These are phyloP conservation scores for Drosophila seclusa DNA, from an alignment of 2,888 invertebrate species.

Conservation along the genomic window DNA sequence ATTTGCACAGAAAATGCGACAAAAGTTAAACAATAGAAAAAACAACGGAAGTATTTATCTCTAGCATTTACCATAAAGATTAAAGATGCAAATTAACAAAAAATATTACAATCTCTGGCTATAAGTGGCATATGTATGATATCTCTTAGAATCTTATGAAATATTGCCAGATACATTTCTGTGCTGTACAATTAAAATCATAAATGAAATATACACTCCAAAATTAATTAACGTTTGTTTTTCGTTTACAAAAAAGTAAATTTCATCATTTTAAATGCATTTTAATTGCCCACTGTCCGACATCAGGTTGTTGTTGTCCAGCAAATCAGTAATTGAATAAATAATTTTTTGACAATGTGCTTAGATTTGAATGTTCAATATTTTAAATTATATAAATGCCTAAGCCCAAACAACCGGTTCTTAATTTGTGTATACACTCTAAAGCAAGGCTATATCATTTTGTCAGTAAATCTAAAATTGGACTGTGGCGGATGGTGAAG, in stretches of 20 bases:
- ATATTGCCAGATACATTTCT: background rate
- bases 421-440: conserved; percentile 18
- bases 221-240: background rate
- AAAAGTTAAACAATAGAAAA: background rate
- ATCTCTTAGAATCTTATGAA: background rate
- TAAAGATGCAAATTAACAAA: background rate
- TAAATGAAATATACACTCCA: background rate
- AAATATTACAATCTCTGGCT: background rate
- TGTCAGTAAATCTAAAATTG: background rate
- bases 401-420: conserved; percentile 54
- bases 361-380: conserved; percentile 22
- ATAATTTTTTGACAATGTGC: conserved; percentile 26
- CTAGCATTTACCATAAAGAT: background rate
- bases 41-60: conserved; percentile 1
- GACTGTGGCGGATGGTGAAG: background rate
- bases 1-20: conserved; percentile 3
- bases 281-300: conserved; percentile 11
- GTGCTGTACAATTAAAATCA: background rate
- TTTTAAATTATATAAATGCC: conserved; percentile 24
- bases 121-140: background rate
- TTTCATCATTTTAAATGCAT: background rate
- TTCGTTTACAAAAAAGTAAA: background rate
- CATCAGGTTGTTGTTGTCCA: conserved; percentile 18
- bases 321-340: conserved; percentile 33
- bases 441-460: background rate